These are phyloP conservation scores for Calycopis cecrops DNA, from an alignment of 1,140 invertebrate genomes.

Conservation along the genomic window DNA sequence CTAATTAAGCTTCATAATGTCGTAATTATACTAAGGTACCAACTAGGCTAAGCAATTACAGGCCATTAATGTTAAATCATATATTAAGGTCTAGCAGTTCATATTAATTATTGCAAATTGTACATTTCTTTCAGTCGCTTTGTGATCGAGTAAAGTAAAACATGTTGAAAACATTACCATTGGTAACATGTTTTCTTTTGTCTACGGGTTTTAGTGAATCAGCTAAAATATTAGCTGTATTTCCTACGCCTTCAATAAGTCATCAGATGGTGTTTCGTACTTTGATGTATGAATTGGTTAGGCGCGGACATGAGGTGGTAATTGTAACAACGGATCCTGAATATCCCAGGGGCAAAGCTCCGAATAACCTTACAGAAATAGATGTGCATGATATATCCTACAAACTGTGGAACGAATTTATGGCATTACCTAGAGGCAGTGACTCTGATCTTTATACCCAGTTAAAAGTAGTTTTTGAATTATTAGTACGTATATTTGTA, in stretches of 20 bases:
- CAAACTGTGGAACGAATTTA: constrained; percentile 13
- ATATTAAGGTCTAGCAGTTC: background rate
- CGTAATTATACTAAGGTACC: too few species aligned
- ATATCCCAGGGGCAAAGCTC: constrained; percentile 18
- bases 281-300: constrained; percentile 31
- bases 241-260: constrained; percentile 57
- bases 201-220: background rate
- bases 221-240: constrained; percentile 59
- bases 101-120: background rate
- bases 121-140: background rate
- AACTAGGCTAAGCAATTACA: too few species aligned
- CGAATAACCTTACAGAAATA: constrained; percentile 38
- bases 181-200: background rate
- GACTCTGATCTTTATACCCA: constrained; percentile 18
- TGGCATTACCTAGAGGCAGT: constrained; percentile 10
- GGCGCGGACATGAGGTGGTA: constrained; percentile 38
- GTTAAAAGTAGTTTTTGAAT: constrained; percentile 18
- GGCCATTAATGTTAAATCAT: too few species aligned
- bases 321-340: constrained; percentile 37
- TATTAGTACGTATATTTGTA: constrained; percentile 26
- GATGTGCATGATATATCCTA: constrained; percentile 35
- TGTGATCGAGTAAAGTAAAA: background rate
- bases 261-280: constrained; percentile 62
- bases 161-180: background rate
- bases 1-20: too few species aligned